Percentiles rank a stretch among this genome's conserved stretches.
These are phyloP conservation scores for Cryptoblepharus egeriae DNA, from an alignment of 2,797 vertebrate genomes.

Conservation along the genomic window DNA sequence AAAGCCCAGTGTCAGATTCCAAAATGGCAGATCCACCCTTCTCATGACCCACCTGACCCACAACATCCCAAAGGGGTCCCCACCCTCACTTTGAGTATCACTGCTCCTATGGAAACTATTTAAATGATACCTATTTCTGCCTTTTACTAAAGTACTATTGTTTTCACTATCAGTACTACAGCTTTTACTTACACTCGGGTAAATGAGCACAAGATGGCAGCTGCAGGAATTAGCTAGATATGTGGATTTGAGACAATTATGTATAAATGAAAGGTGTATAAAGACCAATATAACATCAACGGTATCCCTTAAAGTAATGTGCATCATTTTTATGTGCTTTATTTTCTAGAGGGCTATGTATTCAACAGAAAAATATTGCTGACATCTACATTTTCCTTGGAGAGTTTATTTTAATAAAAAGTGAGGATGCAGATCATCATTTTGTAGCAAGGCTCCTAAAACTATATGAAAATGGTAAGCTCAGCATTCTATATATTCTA, in stretches of 20 bases:
- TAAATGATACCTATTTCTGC: background rate
- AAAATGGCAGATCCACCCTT: too few species aligned
- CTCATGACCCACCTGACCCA: too few species aligned
- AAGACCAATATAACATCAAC: background rate
- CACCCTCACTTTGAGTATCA: too few species aligned
- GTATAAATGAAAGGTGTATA: background rate
- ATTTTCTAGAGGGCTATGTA: slow-evolving; percentile 79
- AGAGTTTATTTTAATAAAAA: slow-evolving; percentile 88
- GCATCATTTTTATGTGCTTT: fast-evolving
- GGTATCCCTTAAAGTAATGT: background rate
- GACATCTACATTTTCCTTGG: slow-evolving; percentile 75
- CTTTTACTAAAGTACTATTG: too few species aligned
- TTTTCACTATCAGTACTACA: too few species aligned
- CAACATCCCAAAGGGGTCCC: too few species aligned
- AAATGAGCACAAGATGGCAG: too few species aligned
- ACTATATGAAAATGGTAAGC: slow-evolving; percentile 89
- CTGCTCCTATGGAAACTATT: background rate
- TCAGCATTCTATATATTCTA: background rate
- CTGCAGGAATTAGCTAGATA: background rate
- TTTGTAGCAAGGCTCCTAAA: slow-evolving; percentile 86
- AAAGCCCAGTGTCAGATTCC: too few species aligned
- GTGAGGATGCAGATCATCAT: slow-evolving; percentile 82
- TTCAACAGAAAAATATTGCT: slow-evolving; percentile 74
- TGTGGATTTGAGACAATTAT: background rate
- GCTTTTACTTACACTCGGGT: too few species aligned